These are phyloP conservation scores for Martes martes DNA, from an alignment of 2,113 vertebrate genomes.

Conservation along the genomic window DNA sequence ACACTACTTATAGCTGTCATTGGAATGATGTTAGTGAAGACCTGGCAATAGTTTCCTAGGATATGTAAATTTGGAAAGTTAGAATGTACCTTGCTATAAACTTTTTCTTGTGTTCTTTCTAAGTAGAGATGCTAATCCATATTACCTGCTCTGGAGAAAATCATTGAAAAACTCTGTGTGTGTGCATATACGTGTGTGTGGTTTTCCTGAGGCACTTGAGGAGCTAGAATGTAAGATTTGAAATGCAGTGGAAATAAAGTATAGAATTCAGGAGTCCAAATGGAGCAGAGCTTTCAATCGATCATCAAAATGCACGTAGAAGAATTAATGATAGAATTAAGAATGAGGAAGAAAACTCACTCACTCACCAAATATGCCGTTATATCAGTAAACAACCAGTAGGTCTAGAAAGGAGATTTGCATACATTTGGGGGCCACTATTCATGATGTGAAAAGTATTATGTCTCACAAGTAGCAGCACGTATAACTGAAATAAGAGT, in stretches of 20 bases:
- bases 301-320: not conserved
- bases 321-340: not conserved
- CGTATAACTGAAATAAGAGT: not conserved
- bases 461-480: not conserved
- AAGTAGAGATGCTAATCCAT: not conserved
- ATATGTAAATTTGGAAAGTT: not conserved
- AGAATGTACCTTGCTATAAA: not conserved
- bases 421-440: not conserved
- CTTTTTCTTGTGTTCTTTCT: not conserved
- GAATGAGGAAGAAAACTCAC: not conserved
- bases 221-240: not conserved
- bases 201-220: not conserved
- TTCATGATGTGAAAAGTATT: not conserved
- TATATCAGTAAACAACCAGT: not conserved
- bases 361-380: not conserved
- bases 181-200: not conserved
- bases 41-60: not conserved
- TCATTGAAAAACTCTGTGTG: not conserved
- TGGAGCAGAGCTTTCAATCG: not conserved
- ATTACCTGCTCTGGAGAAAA: not conserved
- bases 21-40: not conserved
- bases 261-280: not conserved
- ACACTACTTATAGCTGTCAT: not conserved
- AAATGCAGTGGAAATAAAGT: constrained; percentile 28
- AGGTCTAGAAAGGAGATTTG: not conserved